Evolutionary conservation across 2,113 vertebrate genomes (phyloP).

Genomic region (Dicaeum eximium): DNA sequence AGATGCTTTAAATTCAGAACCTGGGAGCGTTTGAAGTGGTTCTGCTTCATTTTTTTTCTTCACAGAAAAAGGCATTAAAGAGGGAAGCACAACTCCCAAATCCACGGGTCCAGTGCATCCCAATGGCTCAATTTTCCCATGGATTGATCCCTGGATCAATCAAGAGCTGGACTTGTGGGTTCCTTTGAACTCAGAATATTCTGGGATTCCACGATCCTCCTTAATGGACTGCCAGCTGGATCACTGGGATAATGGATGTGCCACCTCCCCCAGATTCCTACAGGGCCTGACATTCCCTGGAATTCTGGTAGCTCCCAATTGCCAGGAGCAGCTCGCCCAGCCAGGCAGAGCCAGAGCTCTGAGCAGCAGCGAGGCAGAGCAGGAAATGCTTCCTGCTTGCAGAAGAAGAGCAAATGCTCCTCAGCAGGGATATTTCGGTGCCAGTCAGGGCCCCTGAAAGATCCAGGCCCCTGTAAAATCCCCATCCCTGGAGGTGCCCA

Average conservation of each 20-base stretch:
- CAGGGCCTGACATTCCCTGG: not conserved
- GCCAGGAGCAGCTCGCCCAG: not conserved
- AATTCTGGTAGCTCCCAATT: not conserved
- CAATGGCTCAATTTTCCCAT: fast-evolving
- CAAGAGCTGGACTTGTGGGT: fast-evolving
- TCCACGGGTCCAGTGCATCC: not conserved
- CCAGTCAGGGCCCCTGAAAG: not conserved
- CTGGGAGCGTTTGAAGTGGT: not conserved
- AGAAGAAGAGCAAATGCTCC: not conserved
- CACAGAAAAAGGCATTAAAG: not conserved
- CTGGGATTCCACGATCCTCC: not conserved
- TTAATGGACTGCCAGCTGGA: not conserved
- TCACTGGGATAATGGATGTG: fast-evolving
- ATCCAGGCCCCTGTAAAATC: not conserved
- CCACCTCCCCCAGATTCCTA: not conserved
- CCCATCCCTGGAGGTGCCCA: not conserved
- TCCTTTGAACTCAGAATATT: not conserved
- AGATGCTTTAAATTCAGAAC: not conserved
- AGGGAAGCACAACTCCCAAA: not conserved
- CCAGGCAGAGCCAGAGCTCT: not conserved
- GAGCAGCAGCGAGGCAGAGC: not conserved
- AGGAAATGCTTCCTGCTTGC: not conserved
- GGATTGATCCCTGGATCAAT: not conserved
- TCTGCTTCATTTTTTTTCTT: fast-evolving
- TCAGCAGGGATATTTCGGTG: not conserved